These are phyloP conservation scores for Chamaea fasciata DNA, from an alignment of 2,113 vertebrate genomes.

Conservation along the genomic window DNA sequence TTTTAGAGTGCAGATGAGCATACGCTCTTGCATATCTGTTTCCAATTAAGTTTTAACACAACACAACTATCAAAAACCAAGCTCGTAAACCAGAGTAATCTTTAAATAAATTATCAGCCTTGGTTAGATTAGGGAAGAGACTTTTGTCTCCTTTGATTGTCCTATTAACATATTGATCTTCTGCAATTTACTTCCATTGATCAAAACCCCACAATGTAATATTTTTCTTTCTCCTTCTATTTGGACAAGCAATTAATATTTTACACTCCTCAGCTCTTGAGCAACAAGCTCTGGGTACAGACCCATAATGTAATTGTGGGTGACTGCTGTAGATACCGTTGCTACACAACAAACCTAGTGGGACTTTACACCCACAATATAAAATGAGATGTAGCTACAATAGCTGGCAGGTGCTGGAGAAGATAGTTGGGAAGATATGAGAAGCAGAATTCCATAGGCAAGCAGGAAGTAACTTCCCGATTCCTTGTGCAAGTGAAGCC, in stretches of 20 bases:
- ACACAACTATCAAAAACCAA: background rate
- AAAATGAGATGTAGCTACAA: background rate
- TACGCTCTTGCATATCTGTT: background rate
- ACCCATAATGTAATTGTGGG: background rate
- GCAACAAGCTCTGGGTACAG: background rate
- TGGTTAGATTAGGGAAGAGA: background rate
- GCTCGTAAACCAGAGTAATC: background rate
- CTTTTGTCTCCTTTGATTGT: background rate
- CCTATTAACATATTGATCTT: background rate
- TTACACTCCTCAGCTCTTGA: background rate
- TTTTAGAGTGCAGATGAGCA: background rate
- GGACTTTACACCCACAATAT: conserved; percentile 21
- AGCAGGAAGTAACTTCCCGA: background rate
- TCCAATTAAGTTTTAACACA: background rate
- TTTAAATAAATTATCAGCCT: background rate
- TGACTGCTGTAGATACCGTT: background rate
- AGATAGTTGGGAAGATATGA: background rate
- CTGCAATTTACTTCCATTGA: background rate
- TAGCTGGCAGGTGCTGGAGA: background rate
- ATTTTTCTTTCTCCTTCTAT: background rate
- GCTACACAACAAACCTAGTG: conserved; percentile 1
- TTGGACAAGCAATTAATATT: background rate
- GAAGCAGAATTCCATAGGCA: background rate
- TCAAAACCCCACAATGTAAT: background rate
- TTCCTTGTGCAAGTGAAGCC: background rate